These are phyloP conservation scores for Micrasema minimum DNA, from an alignment of 1,140 invertebrate species.

Conservation along the genomic window DNA sequence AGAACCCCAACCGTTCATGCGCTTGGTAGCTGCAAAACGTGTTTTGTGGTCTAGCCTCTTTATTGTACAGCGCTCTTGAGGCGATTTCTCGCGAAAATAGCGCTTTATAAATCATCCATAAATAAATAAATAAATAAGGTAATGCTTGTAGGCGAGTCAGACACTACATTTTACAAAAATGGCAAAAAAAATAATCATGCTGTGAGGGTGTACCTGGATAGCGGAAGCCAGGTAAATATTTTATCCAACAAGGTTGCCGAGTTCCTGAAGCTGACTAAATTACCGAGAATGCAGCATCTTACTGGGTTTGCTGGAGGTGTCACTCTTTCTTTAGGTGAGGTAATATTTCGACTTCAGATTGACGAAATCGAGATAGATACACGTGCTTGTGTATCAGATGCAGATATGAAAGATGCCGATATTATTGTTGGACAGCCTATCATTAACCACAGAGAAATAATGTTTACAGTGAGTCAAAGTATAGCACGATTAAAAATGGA, in stretches of 20 bases:
- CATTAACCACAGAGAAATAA: neutral
- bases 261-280: neutral
- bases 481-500: neutral
- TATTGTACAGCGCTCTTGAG: too few relatives aligned
- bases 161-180: neutral
- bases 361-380: neutral
- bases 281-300: neutral
- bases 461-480: neutral
- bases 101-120: too few relatives aligned
- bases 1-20: too few relatives aligned
- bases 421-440: neutral
- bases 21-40: too few relatives aligned
- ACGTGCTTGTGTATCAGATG: neutral
- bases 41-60: too few relatives aligned
- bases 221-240: neutral
- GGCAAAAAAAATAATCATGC: neutral
- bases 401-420: neutral
- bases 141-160: neutral
- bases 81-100: too few relatives aligned
- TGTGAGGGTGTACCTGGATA: neutral
- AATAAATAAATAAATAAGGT: too few relatives aligned
- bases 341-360: neutral
- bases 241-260: neutral
- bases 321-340: neutral
- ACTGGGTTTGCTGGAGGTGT: constrained; percentile 1